phyloP scores from a whole-genome alignment of 2,113 vertebrate species.

The Rhea americana region DNA sequence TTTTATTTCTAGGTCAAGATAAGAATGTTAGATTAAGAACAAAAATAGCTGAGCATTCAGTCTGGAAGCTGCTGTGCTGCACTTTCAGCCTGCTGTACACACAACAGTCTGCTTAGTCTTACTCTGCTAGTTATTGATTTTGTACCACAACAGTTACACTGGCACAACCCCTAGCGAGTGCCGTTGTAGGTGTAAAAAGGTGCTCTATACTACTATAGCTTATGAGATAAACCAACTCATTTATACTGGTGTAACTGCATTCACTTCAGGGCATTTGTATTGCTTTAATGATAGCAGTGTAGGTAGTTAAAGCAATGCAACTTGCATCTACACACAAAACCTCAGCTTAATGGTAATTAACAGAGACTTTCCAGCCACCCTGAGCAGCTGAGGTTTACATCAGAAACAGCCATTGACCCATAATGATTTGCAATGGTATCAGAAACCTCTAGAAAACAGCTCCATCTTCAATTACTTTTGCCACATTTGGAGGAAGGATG shows the following conservation, averaged over 20 bases:
- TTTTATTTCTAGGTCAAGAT: constrained; percentile 40
- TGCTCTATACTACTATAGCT: constrained; percentile 40
- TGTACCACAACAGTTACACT: constrained; percentile 49
- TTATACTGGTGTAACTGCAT: neutral
- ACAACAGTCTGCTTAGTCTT: neutral
- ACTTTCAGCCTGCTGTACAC: neutral
- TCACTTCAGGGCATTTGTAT: constrained; percentile 33
- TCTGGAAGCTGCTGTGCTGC: neutral
- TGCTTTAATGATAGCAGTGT: neutral
- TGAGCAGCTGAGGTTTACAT: constrained; percentile 23
- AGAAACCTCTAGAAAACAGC: constrained; percentile 22
- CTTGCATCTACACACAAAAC: constrained; percentile 21
- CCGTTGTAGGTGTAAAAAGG: constrained; percentile 35
- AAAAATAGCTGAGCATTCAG: constrained; percentile 21
- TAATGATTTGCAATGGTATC: constrained; percentile 27
- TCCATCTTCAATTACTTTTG: constrained; percentile 31
- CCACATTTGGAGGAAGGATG: neutral
- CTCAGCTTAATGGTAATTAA: constrained; percentile 48
- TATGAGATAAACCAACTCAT: constrained; percentile 38
- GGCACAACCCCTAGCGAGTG: constrained; percentile 7
- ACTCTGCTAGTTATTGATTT: constrained; percentile 21
- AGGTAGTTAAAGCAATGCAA: constrained; percentile 27
- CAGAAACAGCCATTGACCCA: constrained; percentile 49
- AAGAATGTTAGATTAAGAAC: constrained; percentile 8
- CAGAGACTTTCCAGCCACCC: constrained; percentile 36